Evolutionary conservation across 2,888 invertebrate species (phyloP), one percentile per base, ranked within the genome.

Genomic region (Trissolcus japonicus): DNA sequence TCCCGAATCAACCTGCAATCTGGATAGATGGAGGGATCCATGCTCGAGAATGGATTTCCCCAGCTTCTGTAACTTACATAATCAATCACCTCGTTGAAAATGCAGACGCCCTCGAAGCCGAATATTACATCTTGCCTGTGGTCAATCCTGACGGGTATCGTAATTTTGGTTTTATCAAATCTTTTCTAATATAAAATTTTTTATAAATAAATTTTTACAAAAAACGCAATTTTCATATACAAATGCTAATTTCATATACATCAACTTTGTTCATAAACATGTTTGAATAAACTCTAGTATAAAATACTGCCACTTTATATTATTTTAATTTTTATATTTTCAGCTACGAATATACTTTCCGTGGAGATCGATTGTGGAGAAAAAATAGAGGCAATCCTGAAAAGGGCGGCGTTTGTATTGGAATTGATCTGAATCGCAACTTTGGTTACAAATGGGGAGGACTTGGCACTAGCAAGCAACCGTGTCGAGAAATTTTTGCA

Each of bases 401-500:
- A 14, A 86, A 86, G 68, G 93, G 93, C 51, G 91, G 92, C 14
- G 89, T 90, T 48, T 95, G 96, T 82, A 89, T 92, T 0, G 96
- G 96, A 0, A 93, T 94, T 0, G 96, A 96, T 88, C 91, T 96
- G 1, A 96, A 96, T 86, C 92, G 97, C 77, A 97, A 97, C 89
- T 97, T 95, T 86, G 95, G 95, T 72, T 95, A 94, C 83, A 93
- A 94, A 61, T 98, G 96, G 96, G 96, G 95, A 50, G 95, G 95
- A 63, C 92, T 93, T 83, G 97, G 97, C 0, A 94, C 96, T 0
- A 96, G 96, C 14, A 93, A 92, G 51, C 93, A 95, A 85, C 95
- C 95, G 0, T 97, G 97, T 82, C 92, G 93, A 17, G 95, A 96
- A 82, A 95, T 94, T 21, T 97, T 92, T 85, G 93, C 95, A 50